phyloP scores from a whole-genome alignment of 2,797 vertebrate genomes.

The Labeo calbasu region DNA sequence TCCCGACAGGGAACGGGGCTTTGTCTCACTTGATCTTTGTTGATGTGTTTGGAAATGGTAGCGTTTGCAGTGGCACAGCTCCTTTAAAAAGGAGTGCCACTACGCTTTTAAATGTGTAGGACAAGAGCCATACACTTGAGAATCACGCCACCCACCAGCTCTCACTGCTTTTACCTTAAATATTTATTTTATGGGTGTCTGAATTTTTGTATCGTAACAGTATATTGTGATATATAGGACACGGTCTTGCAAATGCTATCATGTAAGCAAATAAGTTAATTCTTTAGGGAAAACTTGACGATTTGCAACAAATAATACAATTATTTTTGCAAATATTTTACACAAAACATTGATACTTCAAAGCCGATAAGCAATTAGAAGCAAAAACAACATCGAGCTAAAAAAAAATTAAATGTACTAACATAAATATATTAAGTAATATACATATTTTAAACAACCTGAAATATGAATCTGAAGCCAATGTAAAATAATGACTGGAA shows the following conservation, averaged over 20 bases:
- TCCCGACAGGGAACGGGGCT: not conserved
- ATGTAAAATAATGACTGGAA: not conserved
- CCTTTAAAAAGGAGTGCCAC: constrained; percentile 21
- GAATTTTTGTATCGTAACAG: not conserved
- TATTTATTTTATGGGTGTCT: not conserved
- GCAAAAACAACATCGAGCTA: not conserved
- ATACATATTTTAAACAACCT: not conserved
- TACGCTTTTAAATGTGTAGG: constrained; percentile 6
- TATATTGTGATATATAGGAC: not conserved
- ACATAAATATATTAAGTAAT: not conserved
- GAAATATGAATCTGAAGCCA: not conserved
- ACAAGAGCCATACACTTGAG: constrained; percentile 3
- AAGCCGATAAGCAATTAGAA: not conserved
- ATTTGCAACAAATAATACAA: not conserved
- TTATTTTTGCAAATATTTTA: not conserved
- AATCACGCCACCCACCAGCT: constrained; percentile 23
- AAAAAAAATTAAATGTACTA: not conserved
- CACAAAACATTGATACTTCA: not conserved
- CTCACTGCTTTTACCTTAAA: not conserved
- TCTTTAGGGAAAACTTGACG: not conserved
- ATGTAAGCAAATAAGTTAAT: not conserved
- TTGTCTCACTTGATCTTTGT: not conserved
- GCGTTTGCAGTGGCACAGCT: not conserved
- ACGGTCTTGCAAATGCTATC: not conserved
- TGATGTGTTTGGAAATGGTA: constrained; percentile 4